phyloP scores from a whole-genome alignment of 2,113 vertebrate species.

The Piprites chloris region DNA sequence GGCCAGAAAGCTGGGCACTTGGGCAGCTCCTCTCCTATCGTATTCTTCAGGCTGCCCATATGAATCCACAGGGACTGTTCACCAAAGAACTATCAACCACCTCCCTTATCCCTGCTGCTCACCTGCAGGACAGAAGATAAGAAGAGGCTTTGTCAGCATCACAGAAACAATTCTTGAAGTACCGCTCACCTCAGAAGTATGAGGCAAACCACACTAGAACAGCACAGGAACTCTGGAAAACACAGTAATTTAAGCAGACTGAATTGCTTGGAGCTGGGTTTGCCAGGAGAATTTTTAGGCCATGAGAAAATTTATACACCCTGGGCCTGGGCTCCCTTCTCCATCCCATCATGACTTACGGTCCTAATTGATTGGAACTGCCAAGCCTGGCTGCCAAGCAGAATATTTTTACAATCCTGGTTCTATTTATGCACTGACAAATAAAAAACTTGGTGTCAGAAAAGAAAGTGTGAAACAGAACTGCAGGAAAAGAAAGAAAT shows the following conservation, averaged over 20 bases:
- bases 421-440: conserved; percentile 53
- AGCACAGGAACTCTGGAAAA: background rate
- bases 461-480: conserved; percentile 1
- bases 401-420: conserved; percentile 58
- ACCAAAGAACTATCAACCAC: background rate
- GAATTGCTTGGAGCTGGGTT: background rate
- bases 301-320: conserved; percentile 31
- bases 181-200: background rate
- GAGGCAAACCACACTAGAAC: background rate
- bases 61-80: background rate
- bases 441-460: background rate
- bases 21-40: background rate
- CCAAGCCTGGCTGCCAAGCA: conserved; percentile 50
- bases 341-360: conserved; percentile 43
- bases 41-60: rapidly evolving
- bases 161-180: background rate
- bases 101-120: background rate
- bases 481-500: background rate
- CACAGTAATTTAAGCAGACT: conserved; percentile 1
- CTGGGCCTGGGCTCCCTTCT: conserved; percentile 7
- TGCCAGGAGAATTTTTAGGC: conserved; percentile 60
- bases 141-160: background rate
- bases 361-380: conserved; percentile 61
- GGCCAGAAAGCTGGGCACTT: background rate
- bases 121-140: background rate